Percentiles rank a stretch among this genome's conserved stretches.
Conservation (phyloP, 2,888 invertebrate genomes). For the Proisotoma minuta region DNA sequence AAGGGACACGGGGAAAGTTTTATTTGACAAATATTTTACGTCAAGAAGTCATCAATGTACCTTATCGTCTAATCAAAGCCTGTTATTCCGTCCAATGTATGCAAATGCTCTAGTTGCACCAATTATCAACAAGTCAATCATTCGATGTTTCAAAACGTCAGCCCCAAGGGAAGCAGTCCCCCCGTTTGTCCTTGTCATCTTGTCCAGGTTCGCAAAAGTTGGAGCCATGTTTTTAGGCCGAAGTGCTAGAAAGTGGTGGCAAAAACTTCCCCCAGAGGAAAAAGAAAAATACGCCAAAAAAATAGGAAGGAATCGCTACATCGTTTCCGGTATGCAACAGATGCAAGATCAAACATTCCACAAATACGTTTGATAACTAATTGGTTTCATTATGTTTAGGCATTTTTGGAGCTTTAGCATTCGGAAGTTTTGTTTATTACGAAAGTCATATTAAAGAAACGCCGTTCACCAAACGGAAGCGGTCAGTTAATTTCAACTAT, state of each 20-base stretch:
- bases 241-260: conserved; percentile 53
- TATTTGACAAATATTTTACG: too few species aligned
- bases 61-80: too few species aligned
- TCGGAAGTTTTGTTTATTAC: conserved; percentile 48
- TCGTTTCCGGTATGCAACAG: conserved; percentile 40
- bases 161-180: conserved; percentile 31
- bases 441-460: conserved; percentile 54
- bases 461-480: conserved; percentile 55
- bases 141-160: conserved; percentile 9
- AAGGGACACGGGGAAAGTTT: too few species aligned
- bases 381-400: conserved; percentile 17
- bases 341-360: conserved; percentile 1
- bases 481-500: conserved; percentile 56
- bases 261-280: conserved; percentile 50
- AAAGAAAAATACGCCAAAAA: conserved; percentile 45
- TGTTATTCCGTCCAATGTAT: too few species aligned
- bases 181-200: conserved; percentile 35
- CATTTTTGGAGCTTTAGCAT: conserved; percentile 28
- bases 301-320: conserved; percentile 28
- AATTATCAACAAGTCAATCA: too few species aligned
- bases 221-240: conserved; percentile 51
- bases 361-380: not conserved
- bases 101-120: too few species aligned
- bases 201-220: conserved; percentile 47
- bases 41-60: too few species aligned